Percentiles rank a stretch among this genome's conserved stretches.
Conservation (phyloP, 2,113 vertebrate species). For the Cyanoderma ruficeps region DNA sequence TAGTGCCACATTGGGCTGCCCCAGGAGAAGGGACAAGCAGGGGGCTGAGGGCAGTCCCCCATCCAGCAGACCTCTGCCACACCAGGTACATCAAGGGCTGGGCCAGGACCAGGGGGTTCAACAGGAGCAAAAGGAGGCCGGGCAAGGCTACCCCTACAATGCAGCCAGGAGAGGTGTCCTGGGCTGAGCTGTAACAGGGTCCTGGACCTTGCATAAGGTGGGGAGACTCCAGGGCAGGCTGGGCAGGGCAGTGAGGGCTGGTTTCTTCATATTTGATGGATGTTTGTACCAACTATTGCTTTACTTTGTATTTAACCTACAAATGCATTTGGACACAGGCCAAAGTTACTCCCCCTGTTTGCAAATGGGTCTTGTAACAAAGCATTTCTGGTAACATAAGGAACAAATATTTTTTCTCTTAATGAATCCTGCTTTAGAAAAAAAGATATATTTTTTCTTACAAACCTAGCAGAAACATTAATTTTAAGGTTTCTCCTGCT, state of each 20-base stretch:
- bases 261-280: neutral
- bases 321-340: neutral
- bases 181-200: neutral
- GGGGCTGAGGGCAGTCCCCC: neutral
- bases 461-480: neutral
- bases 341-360: neutral
- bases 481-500: neutral
- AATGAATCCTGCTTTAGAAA: neutral
- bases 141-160: neutral
- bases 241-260: neutral
- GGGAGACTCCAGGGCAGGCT: neutral
- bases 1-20: neutral
- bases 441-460: neutral
- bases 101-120: neutral
- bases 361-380: neutral
- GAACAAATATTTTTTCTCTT: neutral
- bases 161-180: fast-evolving
- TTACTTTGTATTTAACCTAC: neutral
- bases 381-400: neutral
- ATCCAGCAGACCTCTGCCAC: neutral
- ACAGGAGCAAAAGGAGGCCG: neutral
- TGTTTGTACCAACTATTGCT: neutral
- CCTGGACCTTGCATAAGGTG: neutral
- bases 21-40: neutral
- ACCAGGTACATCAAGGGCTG: neutral